These are phyloP conservation scores for Apoderus coryli DNA, from an alignment of 2,888 invertebrate species.

Conservation along the genomic window DNA sequence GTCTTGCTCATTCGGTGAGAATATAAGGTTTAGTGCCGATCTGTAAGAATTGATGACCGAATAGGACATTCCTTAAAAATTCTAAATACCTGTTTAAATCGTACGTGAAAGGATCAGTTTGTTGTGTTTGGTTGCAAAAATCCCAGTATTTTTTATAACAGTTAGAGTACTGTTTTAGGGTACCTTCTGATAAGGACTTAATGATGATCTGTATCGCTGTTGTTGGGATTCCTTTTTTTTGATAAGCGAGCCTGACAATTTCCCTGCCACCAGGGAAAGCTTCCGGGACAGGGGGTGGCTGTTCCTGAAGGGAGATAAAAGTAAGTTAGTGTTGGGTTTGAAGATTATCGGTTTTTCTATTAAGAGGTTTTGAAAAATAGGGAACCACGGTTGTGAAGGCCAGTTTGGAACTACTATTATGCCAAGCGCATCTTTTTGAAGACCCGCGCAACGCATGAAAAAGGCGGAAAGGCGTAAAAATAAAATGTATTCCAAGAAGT, in stretches of 20 bases:
- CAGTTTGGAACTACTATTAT: constrained; percentile 4
- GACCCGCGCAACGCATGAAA: too few species aligned
- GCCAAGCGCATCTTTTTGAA: background rate
- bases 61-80: too few species aligned
- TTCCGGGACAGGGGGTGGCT: constrained; percentile 16
- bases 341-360: constrained; percentile 16
- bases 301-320: constrained; percentile 18
- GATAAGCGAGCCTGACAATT: constrained; percentile 15
- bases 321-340: constrained; percentile 15
- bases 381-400: constrained; percentile 1
- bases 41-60: too few species aligned
- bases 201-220: constrained; percentile 12
- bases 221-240: constrained; percentile 7
- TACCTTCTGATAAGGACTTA: constrained; percentile 15
- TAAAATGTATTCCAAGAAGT: background rate
- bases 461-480: too few species aligned
- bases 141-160: too few species aligned
- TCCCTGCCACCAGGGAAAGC: constrained; percentile 20
- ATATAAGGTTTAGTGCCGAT: too few species aligned
- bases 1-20: too few species aligned
- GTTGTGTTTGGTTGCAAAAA: too few species aligned
- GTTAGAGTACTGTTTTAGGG: constrained; percentile 19
- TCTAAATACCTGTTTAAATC: too few species aligned
- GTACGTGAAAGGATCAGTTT: too few species aligned
- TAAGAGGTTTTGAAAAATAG: background rate